These are phyloP conservation scores for Cyprinus carpio DNA, from an alignment of 2,113 vertebrate species.

Conservation along the genomic window DNA sequence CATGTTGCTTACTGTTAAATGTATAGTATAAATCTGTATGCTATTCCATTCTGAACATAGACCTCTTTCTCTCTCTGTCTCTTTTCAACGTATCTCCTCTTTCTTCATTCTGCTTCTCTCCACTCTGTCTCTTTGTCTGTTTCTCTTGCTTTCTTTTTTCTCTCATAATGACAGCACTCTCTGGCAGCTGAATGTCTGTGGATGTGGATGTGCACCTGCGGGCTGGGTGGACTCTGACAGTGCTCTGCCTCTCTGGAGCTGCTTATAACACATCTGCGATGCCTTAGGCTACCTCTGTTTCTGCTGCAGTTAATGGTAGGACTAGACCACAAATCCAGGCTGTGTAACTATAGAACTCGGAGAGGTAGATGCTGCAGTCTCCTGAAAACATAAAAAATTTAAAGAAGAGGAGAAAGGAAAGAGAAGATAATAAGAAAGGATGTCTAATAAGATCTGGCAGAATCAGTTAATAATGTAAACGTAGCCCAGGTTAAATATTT, in stretches of 20 bases:
- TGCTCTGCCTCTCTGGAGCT: not conserved
- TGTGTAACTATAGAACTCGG: not conserved
- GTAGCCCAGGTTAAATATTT: not conserved
- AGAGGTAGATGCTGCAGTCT: not conserved
- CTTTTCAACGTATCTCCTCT: not conserved
- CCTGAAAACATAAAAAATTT: not conserved
- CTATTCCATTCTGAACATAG: not conserved
- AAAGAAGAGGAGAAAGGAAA: not conserved
- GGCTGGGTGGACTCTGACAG: slow-evolving; percentile 13
- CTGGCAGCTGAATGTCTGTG: not conserved
- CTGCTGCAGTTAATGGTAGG: not conserved
- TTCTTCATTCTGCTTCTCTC: not conserved
- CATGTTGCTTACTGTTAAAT: no score
- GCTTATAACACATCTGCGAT: not conserved
- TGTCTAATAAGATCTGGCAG: not conserved
- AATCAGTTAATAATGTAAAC: not conserved
- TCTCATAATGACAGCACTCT: not conserved
- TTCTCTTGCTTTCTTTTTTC: not conserved
- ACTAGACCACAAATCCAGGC: not conserved
- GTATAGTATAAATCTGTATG: not conserved
- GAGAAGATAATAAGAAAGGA: not conserved
- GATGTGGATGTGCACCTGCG: slow-evolving; percentile 31
- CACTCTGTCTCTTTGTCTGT: not conserved
- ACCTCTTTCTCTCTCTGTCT: not conserved
- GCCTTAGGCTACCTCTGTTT: slow-evolving; percentile 3